Percentiles rank a stretch among this genome's conserved stretches.
phyloP scores from a whole-genome alignment of 2,888 invertebrate genomes.

The Leptopilina myrica region DNA sequence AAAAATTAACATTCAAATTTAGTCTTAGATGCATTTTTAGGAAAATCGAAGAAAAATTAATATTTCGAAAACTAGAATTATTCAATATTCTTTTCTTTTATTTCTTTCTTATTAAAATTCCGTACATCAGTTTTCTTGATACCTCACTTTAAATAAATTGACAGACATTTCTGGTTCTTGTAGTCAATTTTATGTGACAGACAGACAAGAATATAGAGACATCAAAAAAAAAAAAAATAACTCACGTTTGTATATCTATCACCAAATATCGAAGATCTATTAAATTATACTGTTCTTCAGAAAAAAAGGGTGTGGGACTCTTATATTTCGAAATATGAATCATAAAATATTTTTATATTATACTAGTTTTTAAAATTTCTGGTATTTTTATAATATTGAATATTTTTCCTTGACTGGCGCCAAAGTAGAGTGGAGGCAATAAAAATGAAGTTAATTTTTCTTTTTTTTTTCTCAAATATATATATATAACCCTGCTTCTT shows the following conservation, averaged over 20 bases:
- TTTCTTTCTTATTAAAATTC: no score
- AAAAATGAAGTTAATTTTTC: not conserved
- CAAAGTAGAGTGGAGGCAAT: not conserved
- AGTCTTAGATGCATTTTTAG: no score
- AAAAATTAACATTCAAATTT: no score
- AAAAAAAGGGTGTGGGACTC: constrained; percentile 56
- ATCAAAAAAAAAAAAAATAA: constrained; percentile 61
- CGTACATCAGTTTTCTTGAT: no score
- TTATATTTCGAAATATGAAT: constrained; percentile 19
- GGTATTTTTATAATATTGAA: no score
- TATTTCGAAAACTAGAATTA: no score
- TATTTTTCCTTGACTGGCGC: no score
- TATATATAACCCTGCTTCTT: not conserved
- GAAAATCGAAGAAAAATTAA: no score
- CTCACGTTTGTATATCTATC: constrained; percentile 46
- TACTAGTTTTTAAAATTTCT: no score
- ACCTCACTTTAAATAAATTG: constrained; percentile 66
- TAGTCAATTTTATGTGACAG: constrained; percentile 71
- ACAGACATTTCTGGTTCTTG: constrained; percentile 71
- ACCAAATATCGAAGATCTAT: constrained; percentile 66
- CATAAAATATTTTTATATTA: no score
- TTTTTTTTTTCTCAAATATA: no score
- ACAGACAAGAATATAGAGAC: constrained; percentile 72
- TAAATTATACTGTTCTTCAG: constrained; percentile 63
- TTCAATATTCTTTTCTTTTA: no score